Evolutionary conservation across 2,797 vertebrate species (phyloP), one percentile per base, ranked within the genome.

Genomic region (Anguilla marmorata): DNA sequence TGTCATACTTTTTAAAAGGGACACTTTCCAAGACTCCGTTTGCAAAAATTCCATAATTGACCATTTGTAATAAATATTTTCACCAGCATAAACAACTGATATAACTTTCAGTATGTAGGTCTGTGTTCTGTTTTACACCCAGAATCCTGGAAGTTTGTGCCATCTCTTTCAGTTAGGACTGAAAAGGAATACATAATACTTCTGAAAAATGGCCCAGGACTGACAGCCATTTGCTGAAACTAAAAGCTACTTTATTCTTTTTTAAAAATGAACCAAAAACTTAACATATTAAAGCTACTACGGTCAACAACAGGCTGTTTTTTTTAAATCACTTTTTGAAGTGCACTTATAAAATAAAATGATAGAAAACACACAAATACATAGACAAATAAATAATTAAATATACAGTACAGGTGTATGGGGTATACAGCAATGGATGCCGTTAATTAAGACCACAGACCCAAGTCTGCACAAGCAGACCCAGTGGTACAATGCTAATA

Each of bases 321-420:
- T n/a, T 41, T 41, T 41, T 41, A 3, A 3, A 84, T 84, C 60
- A 3, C 56, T 56, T 89, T n/a, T 9, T 84, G 56, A 89, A 87
- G 88, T 89, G 86, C 86, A 89, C 86, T 85, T 87, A 74, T 84
- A 48, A 33, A 85, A 84, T 66, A 48, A 52, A 24, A 48, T 48
- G 45, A 48, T 50, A 63, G 37, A 63, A 83, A 14, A 89, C 50
- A 45, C 37, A 89, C 24, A 80, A 89, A 76, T 16, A 84, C 56
- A 84, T 79, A 60, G 79, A 82, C 27, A 54, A 80, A 87, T 82
- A 79, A 52, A 86, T 85, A 87, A 56, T 85, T 74, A 84, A 45
- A 45, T 45, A 45, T 41, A 45, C 41, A 45, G 41, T 45, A 45
- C 41, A 45, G 41, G 41, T n/a, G 48, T 87, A 86, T 24, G 3